Conservation (phyloP, 2,888 invertebrate species). For the Lycia hirtaria region DNA sequence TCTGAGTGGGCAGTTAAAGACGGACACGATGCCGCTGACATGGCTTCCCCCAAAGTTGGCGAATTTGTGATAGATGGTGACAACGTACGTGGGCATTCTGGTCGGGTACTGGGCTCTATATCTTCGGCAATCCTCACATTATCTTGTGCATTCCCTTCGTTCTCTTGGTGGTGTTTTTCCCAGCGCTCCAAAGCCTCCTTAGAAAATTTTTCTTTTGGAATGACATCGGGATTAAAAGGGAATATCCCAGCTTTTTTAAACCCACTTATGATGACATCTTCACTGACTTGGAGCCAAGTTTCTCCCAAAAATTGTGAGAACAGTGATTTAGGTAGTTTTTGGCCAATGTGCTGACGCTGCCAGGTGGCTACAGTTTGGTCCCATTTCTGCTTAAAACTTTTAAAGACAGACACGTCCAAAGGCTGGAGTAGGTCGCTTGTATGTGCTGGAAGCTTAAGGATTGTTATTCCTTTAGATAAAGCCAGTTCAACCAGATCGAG, state of each 20-base stretch:
- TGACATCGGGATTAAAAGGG: slow-evolving; percentile 22
- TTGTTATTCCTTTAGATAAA: slow-evolving; percentile 24
- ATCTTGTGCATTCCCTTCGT: slow-evolving; percentile 17
- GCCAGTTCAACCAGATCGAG: too few relatives aligned
- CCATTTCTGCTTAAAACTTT: slow-evolving; percentile 31
- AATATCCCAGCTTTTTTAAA: slow-evolving; percentile 31
- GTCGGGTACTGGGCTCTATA: too few relatives aligned
- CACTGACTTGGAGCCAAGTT: slow-evolving; percentile 24
- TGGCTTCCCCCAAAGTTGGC: slow-evolving; percentile 9
- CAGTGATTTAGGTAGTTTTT: slow-evolving; percentile 28
- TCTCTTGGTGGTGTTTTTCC: slow-evolving; percentile 26
- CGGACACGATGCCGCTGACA: slow-evolving; percentile 6
- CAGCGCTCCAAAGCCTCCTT: slow-evolving; percentile 32
- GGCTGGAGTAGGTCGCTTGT: slow-evolving; percentile 21
- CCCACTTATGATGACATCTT: slow-evolving; percentile 23
- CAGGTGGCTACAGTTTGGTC: slow-evolving; percentile 32
- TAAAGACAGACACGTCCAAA: slow-evolving; percentile 26
- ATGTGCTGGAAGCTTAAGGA: slow-evolving; percentile 17
- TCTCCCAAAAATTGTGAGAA: slow-evolving; percentile 28
- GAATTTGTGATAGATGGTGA: slow-evolving; percentile 15
- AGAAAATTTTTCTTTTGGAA: slow-evolving; percentile 26
- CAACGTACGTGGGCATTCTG: too few relatives aligned
- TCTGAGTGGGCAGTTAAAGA: slow-evolving; percentile 3
- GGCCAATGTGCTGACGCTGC: slow-evolving; percentile 27
- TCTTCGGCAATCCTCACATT: slow-evolving; percentile 16